These are phyloP conservation scores for Amphilophus citrinellus DNA, from an alignment of 2,113 vertebrate genomes.

Conservation along the genomic window DNA sequence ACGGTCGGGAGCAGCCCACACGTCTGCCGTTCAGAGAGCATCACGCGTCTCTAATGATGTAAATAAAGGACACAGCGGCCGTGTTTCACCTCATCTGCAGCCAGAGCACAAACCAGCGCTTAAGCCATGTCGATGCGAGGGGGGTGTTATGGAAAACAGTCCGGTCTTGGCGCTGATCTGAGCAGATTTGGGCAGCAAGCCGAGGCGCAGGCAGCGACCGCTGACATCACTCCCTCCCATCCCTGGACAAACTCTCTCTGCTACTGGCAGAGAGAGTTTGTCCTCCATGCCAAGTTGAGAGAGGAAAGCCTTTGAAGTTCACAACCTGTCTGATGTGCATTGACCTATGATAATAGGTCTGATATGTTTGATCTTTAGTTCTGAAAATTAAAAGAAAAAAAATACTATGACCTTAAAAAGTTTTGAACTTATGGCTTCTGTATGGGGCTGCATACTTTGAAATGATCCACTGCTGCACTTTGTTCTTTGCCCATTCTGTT, in stretches of 20 bases:
- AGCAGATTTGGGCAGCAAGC: conserved; percentile 15
- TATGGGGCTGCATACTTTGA: not conserved
- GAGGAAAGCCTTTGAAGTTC: conserved; percentile 41
- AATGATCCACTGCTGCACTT: not conserved
- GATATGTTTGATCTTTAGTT: conserved; percentile 45
- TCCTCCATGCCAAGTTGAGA: conserved; percentile 19
- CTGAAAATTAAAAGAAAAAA: conserved; percentile 12
- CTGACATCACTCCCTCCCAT: conserved; percentile 30
- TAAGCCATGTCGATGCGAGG: conserved; percentile 8
- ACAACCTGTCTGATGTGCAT: conserved; percentile 41
- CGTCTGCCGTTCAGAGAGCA: not conserved
- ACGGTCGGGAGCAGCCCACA: not conserved
- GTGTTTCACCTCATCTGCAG: conserved; percentile 27
- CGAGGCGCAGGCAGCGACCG: not conserved
- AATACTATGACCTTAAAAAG: conserved; percentile 22
- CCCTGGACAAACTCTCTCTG: conserved; percentile 6
- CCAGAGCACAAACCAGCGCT: conserved; percentile 1
- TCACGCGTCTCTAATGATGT: conserved; percentile 18
- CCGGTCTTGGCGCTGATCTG: not conserved
- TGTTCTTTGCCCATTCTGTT: not conserved
- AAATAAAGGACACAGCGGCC: conserved; percentile 12
- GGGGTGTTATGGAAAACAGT: not conserved
- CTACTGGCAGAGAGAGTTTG: conserved; percentile 20
- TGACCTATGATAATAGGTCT: conserved; percentile 45
- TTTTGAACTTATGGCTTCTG: not conserved